A percentile compares a stretch with the other conserved stretches of the same genome.
Evolutionary conservation across 2,888 invertebrate species (phyloP).

Genomic region (Melikaiella ostensackeni): DNA sequence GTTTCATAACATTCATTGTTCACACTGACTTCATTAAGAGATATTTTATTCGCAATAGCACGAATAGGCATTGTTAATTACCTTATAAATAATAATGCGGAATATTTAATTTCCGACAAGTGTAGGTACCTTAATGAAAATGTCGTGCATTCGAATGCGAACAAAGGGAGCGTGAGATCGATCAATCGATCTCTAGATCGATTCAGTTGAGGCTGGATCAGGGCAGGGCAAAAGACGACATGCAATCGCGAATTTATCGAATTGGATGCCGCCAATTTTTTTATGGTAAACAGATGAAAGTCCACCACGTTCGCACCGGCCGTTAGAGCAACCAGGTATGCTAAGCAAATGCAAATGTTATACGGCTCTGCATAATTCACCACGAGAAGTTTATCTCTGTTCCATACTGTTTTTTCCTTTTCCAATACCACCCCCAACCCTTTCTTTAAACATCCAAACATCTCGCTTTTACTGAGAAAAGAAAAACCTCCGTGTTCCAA

Average conservation of each 20-base stretch:
- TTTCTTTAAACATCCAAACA: neutral
- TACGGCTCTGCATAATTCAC: constrained; percentile 68
- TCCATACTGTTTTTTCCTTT: constrained; percentile 46
- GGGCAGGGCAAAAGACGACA: constrained; percentile 50
- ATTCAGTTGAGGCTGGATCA: constrained; percentile 44
- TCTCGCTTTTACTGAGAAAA: neutral
- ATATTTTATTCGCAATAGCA: constrained; percentile 15
- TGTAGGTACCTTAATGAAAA: constrained; percentile 30
- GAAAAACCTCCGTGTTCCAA: neutral
- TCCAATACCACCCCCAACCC: constrained; percentile 5
- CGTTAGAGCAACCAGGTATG: constrained; percentile 55
- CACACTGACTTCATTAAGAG: constrained; percentile 16
- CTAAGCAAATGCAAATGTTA: constrained; percentile 68
- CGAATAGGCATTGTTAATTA: constrained; percentile 29
- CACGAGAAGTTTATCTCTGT: constrained; percentile 63
- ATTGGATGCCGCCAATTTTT: constrained; percentile 58
- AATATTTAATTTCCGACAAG: constrained; percentile 24
- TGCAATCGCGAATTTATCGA: constrained; percentile 53
- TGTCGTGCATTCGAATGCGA: constrained; percentile 34
- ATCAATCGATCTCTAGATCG: constrained; percentile 50
- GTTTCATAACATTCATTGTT: constrained; percentile 22
- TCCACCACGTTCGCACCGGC: constrained; percentile 52
- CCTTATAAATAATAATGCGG: constrained; percentile 39
- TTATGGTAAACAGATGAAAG: constrained; percentile 69
- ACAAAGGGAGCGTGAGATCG: constrained; percentile 52